A percentile compares a stretch with the other conserved stretches of the same genome.
These are phyloP conservation scores for Acrocephalus kingi DNA, from an alignment of 2,113 vertebrate species.

Conservation along the genomic window DNA sequence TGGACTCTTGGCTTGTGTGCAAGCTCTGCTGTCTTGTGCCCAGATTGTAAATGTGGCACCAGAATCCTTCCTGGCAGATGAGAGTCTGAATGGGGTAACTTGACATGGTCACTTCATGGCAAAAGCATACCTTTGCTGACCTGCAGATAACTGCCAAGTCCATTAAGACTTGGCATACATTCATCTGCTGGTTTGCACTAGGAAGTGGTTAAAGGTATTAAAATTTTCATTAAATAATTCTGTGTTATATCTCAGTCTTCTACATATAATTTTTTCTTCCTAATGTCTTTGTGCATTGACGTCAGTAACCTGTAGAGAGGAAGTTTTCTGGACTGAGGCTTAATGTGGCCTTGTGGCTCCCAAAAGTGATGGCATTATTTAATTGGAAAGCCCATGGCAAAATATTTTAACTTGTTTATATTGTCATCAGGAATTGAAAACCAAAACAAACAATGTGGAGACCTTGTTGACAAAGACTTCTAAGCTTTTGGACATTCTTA, in stretches of 20 bases:
- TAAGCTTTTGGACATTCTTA: neutral
- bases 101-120: fast-evolving
- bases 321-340: neutral
- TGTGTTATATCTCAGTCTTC: neutral
- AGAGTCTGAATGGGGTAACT: neutral
- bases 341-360: neutral
- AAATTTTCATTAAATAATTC: neutral
- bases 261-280: neutral
- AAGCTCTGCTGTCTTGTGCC: neutral
- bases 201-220: neutral
- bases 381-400: neutral
- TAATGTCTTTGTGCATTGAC: neutral
- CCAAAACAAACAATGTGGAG: neutral
- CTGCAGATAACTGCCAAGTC: neutral
- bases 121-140: neutral
- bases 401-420: neutral
- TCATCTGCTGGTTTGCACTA: neutral
- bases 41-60: neutral
- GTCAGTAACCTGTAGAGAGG: neutral
- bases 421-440: neutral
- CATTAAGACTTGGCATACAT: neutral
- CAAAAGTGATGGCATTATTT: neutral
- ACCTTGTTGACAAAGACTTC: neutral
- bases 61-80: neutral
- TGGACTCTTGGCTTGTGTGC: neutral